Evolutionary conservation across 2,888 invertebrate genomes (phyloP), one percentile per base, ranked within the genome.

Genomic region (Andrena flavipes): DNA sequence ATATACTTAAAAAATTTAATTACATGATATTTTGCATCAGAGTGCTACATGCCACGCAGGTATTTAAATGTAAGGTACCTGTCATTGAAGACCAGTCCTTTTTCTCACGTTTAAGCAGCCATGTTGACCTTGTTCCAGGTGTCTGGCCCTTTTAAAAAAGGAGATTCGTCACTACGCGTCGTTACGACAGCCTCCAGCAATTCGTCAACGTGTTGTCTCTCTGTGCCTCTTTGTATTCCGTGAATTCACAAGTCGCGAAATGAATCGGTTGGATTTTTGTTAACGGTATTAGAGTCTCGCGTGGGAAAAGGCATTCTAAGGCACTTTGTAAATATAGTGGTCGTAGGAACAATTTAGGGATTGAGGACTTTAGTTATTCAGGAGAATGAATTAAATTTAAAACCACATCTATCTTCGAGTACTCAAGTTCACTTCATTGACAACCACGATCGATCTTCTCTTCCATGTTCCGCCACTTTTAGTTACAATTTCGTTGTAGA

Each of bases 11-110:
- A 13, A 13, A 35, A 33, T 33, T n/a, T n/a, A n/a, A n/a, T n/a
- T n/a, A 63, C 70, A 51, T 49, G 73, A 62, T 75, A 82, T 74
- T 85, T 85, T 73, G 72, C 82, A 82, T 74, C 70, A 29, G 64
- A 85, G 77, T 68, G 48, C 67, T 20, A 42, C 60, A 26, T 13
- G 35, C 49, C 62, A 26, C 67, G 30, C 16, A 60, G 69, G 72
- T 80, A 80, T 80, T 82, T 80, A 80, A 73, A 86, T 84, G 78
- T 80, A 86, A 84, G 84, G 68, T 74, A 78, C 80, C 80, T 80
- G 81, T 70, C 81, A 78, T 69, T 70, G 71, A 48, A 73, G 76
- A 29, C 59, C 42, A 67, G 69, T 80, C 81, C 78, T 77, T 76
- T 76, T 79, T 81, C 78, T 75, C 82, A 59, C 80, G 83, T 74